phyloP scores from a whole-genome alignment of 2,797 vertebrate species.

The Anas acuta region DNA sequence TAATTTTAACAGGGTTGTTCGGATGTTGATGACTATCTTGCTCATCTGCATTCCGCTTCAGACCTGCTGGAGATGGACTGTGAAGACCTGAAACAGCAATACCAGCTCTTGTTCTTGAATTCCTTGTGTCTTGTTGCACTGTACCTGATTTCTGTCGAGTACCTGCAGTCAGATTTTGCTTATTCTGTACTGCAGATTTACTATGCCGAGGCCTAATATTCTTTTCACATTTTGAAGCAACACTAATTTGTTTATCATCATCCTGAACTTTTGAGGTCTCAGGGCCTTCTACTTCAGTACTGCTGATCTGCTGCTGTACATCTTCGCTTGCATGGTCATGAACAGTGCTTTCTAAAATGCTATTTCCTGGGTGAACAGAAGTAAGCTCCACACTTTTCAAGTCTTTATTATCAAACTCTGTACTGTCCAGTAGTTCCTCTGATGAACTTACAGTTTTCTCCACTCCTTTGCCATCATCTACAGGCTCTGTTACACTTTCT shows the following conservation, averaged over 20 bases:
- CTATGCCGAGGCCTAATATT: constrained; percentile 54
- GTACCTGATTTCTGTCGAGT: constrained; percentile 48
- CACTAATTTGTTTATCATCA: constrained; percentile 47
- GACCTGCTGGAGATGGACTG: constrained; percentile 54
- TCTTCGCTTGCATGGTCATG: constrained; percentile 52
- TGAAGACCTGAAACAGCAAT: constrained; percentile 61
- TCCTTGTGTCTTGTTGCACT: constrained; percentile 55
- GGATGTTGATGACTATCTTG: constrained; percentile 75
- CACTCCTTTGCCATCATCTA: constrained; percentile 17
- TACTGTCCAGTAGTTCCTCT: constrained; percentile 31
- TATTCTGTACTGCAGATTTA: constrained; percentile 64
- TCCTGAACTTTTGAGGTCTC: constrained; percentile 51
- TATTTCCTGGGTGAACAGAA: constrained; percentile 59
- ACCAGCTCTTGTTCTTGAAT: constrained; percentile 75
- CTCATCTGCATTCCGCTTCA: constrained; percentile 83
- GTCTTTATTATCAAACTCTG: constrained; percentile 53
- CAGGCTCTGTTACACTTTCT: constrained; percentile 38
- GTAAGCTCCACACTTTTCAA: constrained; percentile 43
- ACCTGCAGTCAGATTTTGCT: constrained; percentile 61
- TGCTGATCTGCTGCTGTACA: constrained; percentile 27
- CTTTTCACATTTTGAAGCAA: constrained; percentile 72
- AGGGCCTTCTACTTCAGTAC: constrained; percentile 31
- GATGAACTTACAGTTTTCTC: constrained; percentile 9
- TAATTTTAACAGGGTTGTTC: constrained; percentile 83
- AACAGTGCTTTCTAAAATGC: constrained; percentile 58